Percentiles rank a stretch among this genome's conserved stretches.
Evolutionary conservation across 2,113 vertebrate genomes (phyloP).

Genomic region (Sphaerodactylus townsendi): DNA sequence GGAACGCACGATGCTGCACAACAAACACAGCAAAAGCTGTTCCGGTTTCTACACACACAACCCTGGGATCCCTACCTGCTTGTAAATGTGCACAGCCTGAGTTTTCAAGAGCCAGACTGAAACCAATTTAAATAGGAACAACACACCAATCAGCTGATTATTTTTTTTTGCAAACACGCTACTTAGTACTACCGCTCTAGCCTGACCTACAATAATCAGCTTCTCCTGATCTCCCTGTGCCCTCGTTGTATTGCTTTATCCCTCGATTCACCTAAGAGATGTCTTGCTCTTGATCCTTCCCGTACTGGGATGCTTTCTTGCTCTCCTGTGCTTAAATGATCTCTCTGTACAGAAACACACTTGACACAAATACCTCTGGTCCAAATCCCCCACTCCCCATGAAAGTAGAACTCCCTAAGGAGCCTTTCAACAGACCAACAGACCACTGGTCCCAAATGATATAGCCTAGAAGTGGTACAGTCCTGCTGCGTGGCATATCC

Average conservation of each 20-base stretch:
- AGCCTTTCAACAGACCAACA: background rate
- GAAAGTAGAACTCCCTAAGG: background rate
- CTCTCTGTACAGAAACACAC: background rate
- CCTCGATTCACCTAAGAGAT: background rate
- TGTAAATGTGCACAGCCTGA: background rate
- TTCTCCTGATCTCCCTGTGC: background rate
- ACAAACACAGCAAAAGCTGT: too few relatives aligned
- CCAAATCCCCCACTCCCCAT: background rate
- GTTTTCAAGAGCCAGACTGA: background rate
- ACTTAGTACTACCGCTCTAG: too few relatives aligned
- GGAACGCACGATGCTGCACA: background rate
- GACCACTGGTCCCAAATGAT: too few relatives aligned
- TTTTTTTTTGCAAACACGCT: background rate
- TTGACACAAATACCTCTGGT: background rate
- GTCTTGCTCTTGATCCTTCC: background rate
- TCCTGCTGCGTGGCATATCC: too few relatives aligned
- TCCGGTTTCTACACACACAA: background rate
- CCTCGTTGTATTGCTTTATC: background rate
- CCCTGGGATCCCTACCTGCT: background rate
- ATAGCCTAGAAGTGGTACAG: too few relatives aligned
- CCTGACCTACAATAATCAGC: too few relatives aligned
- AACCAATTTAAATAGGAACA: background rate
- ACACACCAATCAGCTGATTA: background rate
- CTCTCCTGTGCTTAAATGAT: too few relatives aligned
- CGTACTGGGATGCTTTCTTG: too few relatives aligned